Evolutionary conservation across 2,797 vertebrate species (phyloP).

Genomic region (Aeoliscus strigatus): DNA sequence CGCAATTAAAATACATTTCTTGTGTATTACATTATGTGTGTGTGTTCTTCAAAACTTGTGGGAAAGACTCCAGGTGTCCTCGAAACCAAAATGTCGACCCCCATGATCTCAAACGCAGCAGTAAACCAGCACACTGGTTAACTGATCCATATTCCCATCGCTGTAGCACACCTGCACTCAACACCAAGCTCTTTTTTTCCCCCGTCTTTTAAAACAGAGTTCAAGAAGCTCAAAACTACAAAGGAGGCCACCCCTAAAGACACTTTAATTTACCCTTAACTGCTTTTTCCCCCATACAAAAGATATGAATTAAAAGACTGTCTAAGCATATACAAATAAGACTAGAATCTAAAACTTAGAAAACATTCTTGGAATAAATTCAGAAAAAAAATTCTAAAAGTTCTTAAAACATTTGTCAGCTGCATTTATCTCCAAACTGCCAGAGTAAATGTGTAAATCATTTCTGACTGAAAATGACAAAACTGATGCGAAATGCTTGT

Average conservation of each 20-base stretch:
- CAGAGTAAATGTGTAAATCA: slow-evolving; percentile 2
- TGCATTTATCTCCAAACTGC: slow-evolving; percentile 34
- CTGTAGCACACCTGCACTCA: slow-evolving; percentile 68
- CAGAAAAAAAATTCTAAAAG: slow-evolving; percentile 29
- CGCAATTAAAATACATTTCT: no score
- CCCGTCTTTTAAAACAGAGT: slow-evolving; percentile 39
- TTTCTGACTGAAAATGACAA: background rate
- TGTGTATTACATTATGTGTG: no score
- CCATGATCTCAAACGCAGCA: slow-evolving; percentile 61
- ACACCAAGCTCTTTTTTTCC: slow-evolving; percentile 45
- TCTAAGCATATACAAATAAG: slow-evolving; percentile 50
- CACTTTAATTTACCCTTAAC: slow-evolving; percentile 6
- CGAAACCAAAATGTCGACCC: slow-evolving; percentile 62
- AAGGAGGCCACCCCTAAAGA: slow-evolving; percentile 30
- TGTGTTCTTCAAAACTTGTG: slow-evolving; percentile 44
- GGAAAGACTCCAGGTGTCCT: slow-evolving; percentile 77
- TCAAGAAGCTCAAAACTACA: slow-evolving; percentile 33
- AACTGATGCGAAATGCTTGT: slow-evolving; percentile 2
- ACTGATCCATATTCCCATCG: slow-evolving; percentile 74
- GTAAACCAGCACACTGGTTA: slow-evolving; percentile 75
- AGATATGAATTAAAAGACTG: slow-evolving; percentile 39
- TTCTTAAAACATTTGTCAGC: slow-evolving; percentile 31
- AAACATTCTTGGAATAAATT: slow-evolving; percentile 10
- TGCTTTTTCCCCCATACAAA: slow-evolving; percentile 27
- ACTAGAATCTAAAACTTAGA: slow-evolving; percentile 39